A percentile compares a stretch with the other conserved stretches of the same genome.
Evolutionary conservation across 2,888 invertebrate genomes (phyloP).

Genomic region (Gymnosoma rotundatum): DNA sequence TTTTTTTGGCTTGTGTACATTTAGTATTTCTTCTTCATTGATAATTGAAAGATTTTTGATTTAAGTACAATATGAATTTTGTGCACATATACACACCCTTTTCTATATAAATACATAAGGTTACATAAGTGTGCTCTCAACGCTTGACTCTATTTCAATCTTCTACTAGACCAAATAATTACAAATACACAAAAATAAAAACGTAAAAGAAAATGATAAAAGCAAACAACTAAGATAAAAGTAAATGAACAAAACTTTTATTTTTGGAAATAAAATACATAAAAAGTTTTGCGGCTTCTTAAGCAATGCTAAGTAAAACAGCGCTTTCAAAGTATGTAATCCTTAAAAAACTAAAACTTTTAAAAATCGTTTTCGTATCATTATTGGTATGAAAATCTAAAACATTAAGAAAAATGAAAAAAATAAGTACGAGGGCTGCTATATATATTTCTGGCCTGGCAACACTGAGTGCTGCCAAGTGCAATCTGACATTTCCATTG

Average conservation of each 20-base stretch:
- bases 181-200: slow-evolving; percentile 7
- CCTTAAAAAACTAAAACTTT: too few species aligned
- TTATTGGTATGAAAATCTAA: too few species aligned
- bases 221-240: neutral
- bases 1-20: neutral
- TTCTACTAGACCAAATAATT: slow-evolving; percentile 27
- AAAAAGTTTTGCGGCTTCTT: neutral
- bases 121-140: neutral
- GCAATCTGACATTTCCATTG: too few species aligned
- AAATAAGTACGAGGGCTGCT: too few species aligned
- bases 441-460: too few species aligned
- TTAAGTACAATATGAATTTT: neutral
- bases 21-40: slow-evolving; percentile 29
- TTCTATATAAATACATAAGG: too few species aligned
- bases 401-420: too few species aligned
- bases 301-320: neutral
- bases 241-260: neutral
- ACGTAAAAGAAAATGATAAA: neutral
- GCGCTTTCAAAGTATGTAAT: too few species aligned
- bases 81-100: neutral
- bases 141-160: neutral
- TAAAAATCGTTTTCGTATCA: too few species aligned
- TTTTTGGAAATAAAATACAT: neutral
- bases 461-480: too few species aligned
- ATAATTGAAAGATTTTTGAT: slow-evolving; percentile 50